Evolutionary conservation across 92 coral and sea anemone species (phyloP), one percentile per base, ranked within the genome.

Genomic region (Porites divaricata): DNA sequence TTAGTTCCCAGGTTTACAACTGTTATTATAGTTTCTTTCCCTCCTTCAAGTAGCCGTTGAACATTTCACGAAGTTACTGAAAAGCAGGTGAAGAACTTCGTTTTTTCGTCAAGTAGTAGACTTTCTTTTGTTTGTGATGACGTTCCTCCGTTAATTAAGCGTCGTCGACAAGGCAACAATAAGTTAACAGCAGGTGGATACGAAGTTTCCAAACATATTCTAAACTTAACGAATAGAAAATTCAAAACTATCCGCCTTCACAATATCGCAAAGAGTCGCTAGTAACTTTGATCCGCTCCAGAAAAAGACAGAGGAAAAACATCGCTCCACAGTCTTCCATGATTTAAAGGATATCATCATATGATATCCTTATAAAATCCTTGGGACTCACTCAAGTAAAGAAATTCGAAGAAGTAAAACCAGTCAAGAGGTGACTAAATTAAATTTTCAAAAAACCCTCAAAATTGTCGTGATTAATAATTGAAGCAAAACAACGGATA

Each of bases 101-200:
- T 45, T 80, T 52, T 9, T 10, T 35, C 45, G 45, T 35, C 45
- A 35, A 35, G 45, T 35, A 35, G 5, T 35, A 7, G 23, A 63
- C 79, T 72, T 61, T 49, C 72, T 68, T 49, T 64, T 13, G 25
- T 72, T 49, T 59, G 59, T 61, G 23, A 15, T 16, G 63, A 45
- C 45, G 86, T 72, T 35, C 6, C 45, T 35, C 45, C 45, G 4
- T 35, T 35, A 35, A 35, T 35, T 35, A 35, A 35, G 45, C 7
- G 45, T 3, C 6, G 45, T 35, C 72, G 86, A 51, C 86, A 61
- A 10, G 86, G 86, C 54, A 81, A 81, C 86, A 50, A 17, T 9
- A 52, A n/a, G 15, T 8, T 58, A 57, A 8, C 79, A 19, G 86
- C 86, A 82, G 86, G 86, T 82, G 86, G 58, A 64, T 6, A 49